phyloP scores from a whole-genome alignment of 2,113 vertebrate genomes.

The Chloebia gouldiae region DNA sequence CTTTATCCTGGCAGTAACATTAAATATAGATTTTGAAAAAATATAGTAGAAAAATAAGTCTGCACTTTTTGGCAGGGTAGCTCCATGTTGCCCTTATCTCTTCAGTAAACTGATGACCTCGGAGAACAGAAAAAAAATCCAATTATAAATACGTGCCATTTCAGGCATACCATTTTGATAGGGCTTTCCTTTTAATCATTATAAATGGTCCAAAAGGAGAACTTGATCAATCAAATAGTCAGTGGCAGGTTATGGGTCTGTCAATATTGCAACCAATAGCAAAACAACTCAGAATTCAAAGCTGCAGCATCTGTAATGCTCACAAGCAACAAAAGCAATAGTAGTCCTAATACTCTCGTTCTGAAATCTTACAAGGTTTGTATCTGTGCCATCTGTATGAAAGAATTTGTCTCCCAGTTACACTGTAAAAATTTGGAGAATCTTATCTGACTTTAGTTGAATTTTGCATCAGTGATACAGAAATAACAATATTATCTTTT shows the following conservation, averaged over 20 bases:
- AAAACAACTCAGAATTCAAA: background rate
- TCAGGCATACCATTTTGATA: background rate
- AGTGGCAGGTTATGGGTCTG: background rate
- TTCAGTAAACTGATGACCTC: background rate
- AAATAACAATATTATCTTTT: background rate
- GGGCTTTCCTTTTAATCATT: background rate
- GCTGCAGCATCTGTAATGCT: background rate
- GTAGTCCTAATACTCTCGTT: background rate
- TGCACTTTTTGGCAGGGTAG: background rate
- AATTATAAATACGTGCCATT: rapidly evolving
- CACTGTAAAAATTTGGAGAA: background rate
- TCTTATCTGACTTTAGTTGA: background rate
- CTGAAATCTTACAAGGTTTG: background rate
- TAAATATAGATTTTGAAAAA: background rate
- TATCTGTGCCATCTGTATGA: background rate
- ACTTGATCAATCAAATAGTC: background rate
- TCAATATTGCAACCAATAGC: background rate
- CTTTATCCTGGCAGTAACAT: background rate
- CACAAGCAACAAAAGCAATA: background rate
- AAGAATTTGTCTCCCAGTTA: background rate
- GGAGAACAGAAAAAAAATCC: background rate
- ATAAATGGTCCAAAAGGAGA: background rate
- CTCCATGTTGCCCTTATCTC: background rate
- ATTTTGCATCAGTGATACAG: background rate
- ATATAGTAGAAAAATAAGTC: background rate